Conservation (phyloP, 2,888 invertebrate genomes). For the Furcula furcula region DNA sequence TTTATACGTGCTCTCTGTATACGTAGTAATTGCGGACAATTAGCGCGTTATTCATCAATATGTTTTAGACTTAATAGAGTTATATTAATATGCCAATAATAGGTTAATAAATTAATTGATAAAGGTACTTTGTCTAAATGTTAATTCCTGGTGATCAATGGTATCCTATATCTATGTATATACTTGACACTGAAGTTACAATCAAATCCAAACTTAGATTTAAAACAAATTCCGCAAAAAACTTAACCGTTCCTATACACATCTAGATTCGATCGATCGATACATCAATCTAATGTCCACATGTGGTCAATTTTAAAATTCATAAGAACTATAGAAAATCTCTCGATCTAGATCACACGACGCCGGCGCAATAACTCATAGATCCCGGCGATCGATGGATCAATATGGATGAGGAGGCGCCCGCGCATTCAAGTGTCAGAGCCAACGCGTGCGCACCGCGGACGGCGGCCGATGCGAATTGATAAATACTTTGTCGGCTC, state of each 20-base stretch:
- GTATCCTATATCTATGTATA: too few species aligned
- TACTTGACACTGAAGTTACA: too few species aligned
- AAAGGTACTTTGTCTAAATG: neutral
- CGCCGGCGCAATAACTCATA: constrained; percentile 53
- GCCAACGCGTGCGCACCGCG: constrained; percentile 29
- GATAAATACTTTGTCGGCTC: constrained; percentile 42
- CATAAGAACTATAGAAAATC: constrained; percentile 41
- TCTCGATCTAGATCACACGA: constrained; percentile 54
- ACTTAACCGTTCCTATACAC: neutral
- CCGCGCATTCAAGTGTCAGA: constrained; percentile 70
- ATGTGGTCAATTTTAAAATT: constrained; percentile 30
- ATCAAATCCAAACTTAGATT: too few species aligned
- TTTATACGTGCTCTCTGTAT: constrained; percentile 5
- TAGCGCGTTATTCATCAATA: neutral
- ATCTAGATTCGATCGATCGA: neutral
- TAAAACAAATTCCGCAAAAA: neutral
- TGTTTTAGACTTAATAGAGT: neutral
- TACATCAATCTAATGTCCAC: neutral
- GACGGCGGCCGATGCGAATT: constrained; percentile 28
- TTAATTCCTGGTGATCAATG: too few species aligned
- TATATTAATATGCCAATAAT: neutral
- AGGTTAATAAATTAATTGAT: neutral
- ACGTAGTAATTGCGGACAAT: neutral
- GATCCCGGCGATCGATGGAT: constrained; percentile 47
- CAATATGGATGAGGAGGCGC: constrained; percentile 63